Base-by-base conservation (phyloP, 2,113 vertebrate genomes). In the Platycercus adscitus region DNA sequence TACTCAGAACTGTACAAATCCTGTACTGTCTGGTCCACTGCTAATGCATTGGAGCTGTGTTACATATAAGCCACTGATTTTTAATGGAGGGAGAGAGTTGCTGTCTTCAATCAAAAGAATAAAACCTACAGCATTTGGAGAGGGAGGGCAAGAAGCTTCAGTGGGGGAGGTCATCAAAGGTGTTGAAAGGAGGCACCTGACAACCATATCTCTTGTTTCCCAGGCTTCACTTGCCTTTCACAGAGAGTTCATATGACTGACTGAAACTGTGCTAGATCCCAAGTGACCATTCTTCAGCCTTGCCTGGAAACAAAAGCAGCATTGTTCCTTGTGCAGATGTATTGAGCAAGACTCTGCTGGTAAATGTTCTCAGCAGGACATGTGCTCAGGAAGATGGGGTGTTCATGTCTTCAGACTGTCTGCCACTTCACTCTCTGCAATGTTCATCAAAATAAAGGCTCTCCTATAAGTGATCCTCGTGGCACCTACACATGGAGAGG, bases 211-310 rank as follows among this genome's bases (percentile, higher is more conserved):
- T 15, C 25, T 76, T 50, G 44, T 60, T 65, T 75, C 25, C 33
- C 20, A 47, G 18, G 29, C n/a, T 39, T 81, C 37, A 11, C 14
- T 49, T 81, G 25, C 33, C 44, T 86, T 81, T 87, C 3, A 3
- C 8, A 52, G 43, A 39, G 12, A 50, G 26, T 33, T 85, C 13
- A 19, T 69, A 10, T 0, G 0, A 44, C 18, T 15, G 26, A 70
- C 29, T 65, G 53, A 84, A 70, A 60, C 4, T 18, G 25, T 41
- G 11, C 77, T 84, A 39, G 28, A 90, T 46, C 14, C 69, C 37
- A 68, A 49, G 24, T 4, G 6, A 24, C 17, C 28, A n/a, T 39
- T 23, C 12, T 20, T 60, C 53, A 63, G 13, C n/a, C 49, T 35
- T 66, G 26, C 26, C 35, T 39, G 60, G 73, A 73, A 78, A 61